A percentile compares a stretch with the other conserved stretches of the same genome.
Evolutionary conservation across 2,113 vertebrate species (phyloP).

Genomic region (Pangasianodon hypophthalmus): DNA sequence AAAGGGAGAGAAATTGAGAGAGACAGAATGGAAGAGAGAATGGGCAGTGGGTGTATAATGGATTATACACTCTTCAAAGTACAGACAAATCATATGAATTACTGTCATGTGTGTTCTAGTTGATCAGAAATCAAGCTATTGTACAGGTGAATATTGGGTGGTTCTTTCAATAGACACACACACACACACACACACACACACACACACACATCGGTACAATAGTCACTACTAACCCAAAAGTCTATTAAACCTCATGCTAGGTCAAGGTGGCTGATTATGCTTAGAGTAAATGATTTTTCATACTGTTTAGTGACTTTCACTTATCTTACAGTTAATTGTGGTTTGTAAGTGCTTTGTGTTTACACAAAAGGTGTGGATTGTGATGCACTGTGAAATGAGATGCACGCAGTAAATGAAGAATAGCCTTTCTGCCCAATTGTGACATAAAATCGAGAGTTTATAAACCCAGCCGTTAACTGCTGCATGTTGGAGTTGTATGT

Average conservation of each 20-base stretch:
- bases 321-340: not conserved
- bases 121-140: not conserved
- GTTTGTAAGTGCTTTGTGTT: not conserved
- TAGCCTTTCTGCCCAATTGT: not conserved
- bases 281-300: not conserved
- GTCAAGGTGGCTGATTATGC: not conserved
- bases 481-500: not conserved
- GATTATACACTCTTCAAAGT: not conserved
- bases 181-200: no score
- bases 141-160: not conserved
- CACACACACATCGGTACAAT: not conserved
- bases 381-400: not conserved
- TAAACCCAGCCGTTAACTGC: not conserved
- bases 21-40: not conserved
- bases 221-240: conserved; percentile 40
- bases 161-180: not conserved
- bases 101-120: not conserved
- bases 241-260: not conserved
- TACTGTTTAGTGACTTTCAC: not conserved
- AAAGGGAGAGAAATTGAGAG: not conserved
- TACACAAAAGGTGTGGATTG: not conserved
- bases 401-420: not conserved
- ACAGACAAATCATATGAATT: not conserved
- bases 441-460: not conserved
- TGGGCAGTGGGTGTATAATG: not conserved